phyloP scores from a whole-genome alignment of 1,140 invertebrate species.

The Drosophila kepulauana region DNA sequence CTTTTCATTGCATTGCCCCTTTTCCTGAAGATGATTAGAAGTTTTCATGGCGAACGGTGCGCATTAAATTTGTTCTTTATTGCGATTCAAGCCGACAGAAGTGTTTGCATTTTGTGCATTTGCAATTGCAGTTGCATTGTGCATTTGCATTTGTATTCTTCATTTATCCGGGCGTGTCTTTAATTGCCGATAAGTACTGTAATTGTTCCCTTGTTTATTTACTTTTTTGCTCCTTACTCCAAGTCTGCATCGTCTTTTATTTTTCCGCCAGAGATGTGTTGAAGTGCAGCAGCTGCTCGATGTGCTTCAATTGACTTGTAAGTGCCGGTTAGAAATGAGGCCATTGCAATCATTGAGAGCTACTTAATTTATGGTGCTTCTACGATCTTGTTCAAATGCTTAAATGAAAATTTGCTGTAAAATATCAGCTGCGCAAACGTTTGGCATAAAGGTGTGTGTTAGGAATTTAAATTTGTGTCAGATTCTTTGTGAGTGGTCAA shows the following conservation, averaged over 20 bases:
- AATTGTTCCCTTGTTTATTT: slow-evolving; percentile 64
- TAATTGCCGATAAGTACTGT: slow-evolving; percentile 45
- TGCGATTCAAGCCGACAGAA: slow-evolving; percentile 20
- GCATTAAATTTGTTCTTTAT: slow-evolving; percentile 48
- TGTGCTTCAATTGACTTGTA: slow-evolving; percentile 4
- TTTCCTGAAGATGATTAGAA: slow-evolving; percentile 39
- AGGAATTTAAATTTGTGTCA: neutral
- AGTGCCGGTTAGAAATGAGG: slow-evolving; percentile 26
- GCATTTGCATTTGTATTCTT: slow-evolving; percentile 14
- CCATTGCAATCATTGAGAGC: slow-evolving; percentile 6
- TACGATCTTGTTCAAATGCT: neutral
- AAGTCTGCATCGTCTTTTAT: neutral
- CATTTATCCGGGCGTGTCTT: slow-evolving; percentile 32
- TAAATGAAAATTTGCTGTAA: neutral
- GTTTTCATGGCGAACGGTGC: slow-evolving; percentile 12
- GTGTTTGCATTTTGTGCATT: slow-evolving; percentile 30
- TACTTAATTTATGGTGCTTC: slow-evolving; percentile 16
- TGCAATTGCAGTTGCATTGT: slow-evolving; percentile 31
- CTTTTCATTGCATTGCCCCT: neutral
- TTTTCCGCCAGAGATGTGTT: slow-evolving; percentile 9
- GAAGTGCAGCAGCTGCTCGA: slow-evolving; percentile 26
- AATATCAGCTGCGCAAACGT: neutral
- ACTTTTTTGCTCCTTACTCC: slow-evolving; percentile 23
- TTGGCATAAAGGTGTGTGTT: neutral
- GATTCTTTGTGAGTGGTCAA: too few species aligned